phyloP scores from a whole-genome alignment of 2,113 vertebrate species.

The Indri indri region DNA sequence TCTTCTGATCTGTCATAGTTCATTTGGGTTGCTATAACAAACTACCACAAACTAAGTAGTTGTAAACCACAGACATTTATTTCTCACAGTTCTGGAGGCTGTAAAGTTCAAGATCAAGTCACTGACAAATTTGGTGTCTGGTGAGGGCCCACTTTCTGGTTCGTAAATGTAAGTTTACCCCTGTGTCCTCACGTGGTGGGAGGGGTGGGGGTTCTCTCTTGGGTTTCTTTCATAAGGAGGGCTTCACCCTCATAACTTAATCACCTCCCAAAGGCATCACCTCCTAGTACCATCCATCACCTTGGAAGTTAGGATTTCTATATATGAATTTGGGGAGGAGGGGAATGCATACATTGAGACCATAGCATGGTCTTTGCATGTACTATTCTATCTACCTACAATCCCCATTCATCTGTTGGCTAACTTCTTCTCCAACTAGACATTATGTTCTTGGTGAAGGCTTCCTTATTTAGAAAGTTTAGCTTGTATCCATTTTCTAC shows the following conservation, averaged over 20 bases:
- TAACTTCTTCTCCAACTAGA: not conserved
- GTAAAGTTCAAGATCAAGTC: not conserved
- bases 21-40: not conserved
- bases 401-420: not conserved
- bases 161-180: accelerated
- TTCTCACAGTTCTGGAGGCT: not conserved
- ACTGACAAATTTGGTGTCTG: not conserved
- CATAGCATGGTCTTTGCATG: not conserved
- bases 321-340: not conserved
- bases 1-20: not conserved
- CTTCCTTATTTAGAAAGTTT: not conserved
- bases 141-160: not conserved
- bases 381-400: not conserved
- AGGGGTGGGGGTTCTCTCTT: not conserved
- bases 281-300: not conserved
- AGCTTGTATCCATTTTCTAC: not conserved
- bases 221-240: not conserved
- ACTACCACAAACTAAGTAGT: not conserved
- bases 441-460: not conserved
- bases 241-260: not conserved
- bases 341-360: not conserved
- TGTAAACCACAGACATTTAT: not conserved
- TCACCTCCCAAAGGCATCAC: not conserved
- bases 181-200: too few relatives aligned
- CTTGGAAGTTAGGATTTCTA: not conserved